Base-by-base conservation (phyloP, 2,888 invertebrate genomes). In the Iphiclides podalirius region DNA sequence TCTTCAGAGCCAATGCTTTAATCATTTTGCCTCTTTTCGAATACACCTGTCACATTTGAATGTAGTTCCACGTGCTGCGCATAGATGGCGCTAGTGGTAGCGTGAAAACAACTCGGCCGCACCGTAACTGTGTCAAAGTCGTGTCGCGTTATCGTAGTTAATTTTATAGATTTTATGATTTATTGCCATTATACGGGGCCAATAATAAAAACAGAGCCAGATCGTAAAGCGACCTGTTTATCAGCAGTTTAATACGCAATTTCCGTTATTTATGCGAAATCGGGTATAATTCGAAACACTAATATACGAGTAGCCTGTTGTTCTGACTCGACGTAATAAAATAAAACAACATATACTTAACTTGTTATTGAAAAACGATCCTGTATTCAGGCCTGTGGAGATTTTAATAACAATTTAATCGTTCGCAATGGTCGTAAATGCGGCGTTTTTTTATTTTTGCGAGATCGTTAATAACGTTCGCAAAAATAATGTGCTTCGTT, bases 101-200 rank as follows among this genome's bases (percentile, higher is more conserved):
- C 60, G 38, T 47, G 37, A 35, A 42, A 42, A 52, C 50, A 40
- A 43, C 48, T 11, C 50, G 0, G 47, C 26, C 41, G 39, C 43
- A 36, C 35, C 50, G 39, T 63, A 81, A 72, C 64, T 76, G 57
- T 79, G 79, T 78, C 79, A 80, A 79, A 81, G 75, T 64, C 76
- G 68, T 67, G 67, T 64, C 65, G 64, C 61, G 64, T 61, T 71
- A 73, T 78, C 72, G 67, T 62, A 64, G 59, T 64, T 60, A 61
- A 70, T 70, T 75, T 71, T 67, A 75, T 68, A 60, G 58, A 54
- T 55, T 63, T 64, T 63, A 61, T 72, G 72, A 80, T 75, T 70
- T 75, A 76, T 71, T 61, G 56, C 61, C 62, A 55, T 61, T 65
- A 73, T 72, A 72, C 64, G 61, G 61, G 70, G 59, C 64, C 64